These are phyloP conservation scores for Sinocyclocheilus anophthalmus DNA, from an alignment of 2,113 vertebrate genomes.

Conservation along the genomic window DNA sequence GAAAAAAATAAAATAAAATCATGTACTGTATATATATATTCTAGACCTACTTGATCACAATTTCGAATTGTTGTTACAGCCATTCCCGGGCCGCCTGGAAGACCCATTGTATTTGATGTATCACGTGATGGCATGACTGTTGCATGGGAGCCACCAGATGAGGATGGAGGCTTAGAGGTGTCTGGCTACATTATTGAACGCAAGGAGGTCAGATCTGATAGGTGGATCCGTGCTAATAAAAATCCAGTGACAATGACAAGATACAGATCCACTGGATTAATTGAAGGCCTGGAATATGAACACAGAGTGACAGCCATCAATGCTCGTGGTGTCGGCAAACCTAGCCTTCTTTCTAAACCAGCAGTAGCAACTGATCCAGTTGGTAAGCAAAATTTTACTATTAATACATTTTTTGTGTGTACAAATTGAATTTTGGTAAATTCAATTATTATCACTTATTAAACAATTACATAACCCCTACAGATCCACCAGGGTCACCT, in stretches of 20 bases:
- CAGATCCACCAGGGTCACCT: slow-evolving; percentile 95
- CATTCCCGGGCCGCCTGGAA: slow-evolving; percentile 89
- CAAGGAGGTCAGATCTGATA: slow-evolving; percentile 93
- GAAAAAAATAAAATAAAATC: slow-evolving; percentile 50
- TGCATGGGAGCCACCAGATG: slow-evolving; percentile 92
- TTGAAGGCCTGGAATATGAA: slow-evolving; percentile 96
- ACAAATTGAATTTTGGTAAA: not conserved
- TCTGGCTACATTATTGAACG: slow-evolving; percentile 96
- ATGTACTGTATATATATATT: not conserved
- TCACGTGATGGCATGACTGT: slow-evolving; percentile 98
- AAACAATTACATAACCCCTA: slow-evolving; percentile 30
- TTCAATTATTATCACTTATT: not conserved
- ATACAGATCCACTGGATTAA: slow-evolving; percentile 93
- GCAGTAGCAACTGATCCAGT: slow-evolving; percentile 93
- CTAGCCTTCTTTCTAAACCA: slow-evolving; percentile 90
- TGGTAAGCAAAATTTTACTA: slow-evolving; percentile 75
- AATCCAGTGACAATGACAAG: slow-evolving; percentile 97
- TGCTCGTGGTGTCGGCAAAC: slow-evolving; percentile 89
- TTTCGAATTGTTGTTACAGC: slow-evolving; percentile 70
- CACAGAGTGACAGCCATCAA: slow-evolving; percentile 95
- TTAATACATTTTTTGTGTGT: slow-evolving; percentile 8
- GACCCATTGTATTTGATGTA: slow-evolving; percentile 88
- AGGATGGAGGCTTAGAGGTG: slow-evolving; percentile 92
- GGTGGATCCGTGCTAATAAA: slow-evolving; percentile 96
- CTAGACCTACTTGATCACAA: slow-evolving; percentile 17